phyloP scores from a whole-genome alignment of 1,140 invertebrate genomes.

The Chelonus insularis region DNA sequence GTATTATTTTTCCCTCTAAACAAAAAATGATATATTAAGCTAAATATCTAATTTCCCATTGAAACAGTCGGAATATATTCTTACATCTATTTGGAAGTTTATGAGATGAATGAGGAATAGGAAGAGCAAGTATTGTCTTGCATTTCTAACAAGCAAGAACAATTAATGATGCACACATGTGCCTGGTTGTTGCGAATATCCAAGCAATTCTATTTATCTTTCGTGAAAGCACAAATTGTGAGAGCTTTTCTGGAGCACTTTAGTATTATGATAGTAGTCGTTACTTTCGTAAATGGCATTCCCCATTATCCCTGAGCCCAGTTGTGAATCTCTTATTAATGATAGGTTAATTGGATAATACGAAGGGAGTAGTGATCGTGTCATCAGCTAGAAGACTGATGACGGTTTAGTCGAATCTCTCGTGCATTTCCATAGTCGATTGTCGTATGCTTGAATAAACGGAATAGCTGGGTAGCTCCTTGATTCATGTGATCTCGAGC shows the following conservation, averaged over 20 bases:
- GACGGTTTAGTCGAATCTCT: not conserved
- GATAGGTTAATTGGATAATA: slow-evolving; percentile 50
- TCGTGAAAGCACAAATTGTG: slow-evolving; percentile 29
- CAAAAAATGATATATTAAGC: no score
- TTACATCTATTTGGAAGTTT: no score
- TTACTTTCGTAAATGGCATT: slow-evolving; percentile 30
- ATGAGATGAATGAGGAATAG: not conserved
- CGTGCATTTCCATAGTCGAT: not conserved
- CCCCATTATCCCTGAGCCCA: slow-evolving; percentile 41
- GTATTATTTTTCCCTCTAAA: not conserved
- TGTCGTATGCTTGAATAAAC: not conserved
- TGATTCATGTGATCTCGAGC: slow-evolving; percentile 1
- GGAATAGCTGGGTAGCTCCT: not conserved
- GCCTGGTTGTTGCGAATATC: slow-evolving; percentile 26
- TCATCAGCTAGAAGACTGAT: slow-evolving; percentile 7
- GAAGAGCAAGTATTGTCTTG: not conserved
- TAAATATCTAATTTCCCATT: not conserved
- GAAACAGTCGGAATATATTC: no score
- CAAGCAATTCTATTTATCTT: slow-evolving; percentile 37
- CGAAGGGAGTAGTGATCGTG: slow-evolving; percentile 34
- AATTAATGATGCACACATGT: slow-evolving; percentile 20
- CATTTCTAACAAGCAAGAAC: not conserved
- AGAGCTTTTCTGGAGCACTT: slow-evolving; percentile 17
- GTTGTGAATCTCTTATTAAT: slow-evolving; percentile 50
- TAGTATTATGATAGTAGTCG: not conserved